Evolutionary conservation across 2,113 vertebrate genomes (phyloP), one percentile per base, ranked within the genome.

Genomic region (Sapajus apella): DNA sequence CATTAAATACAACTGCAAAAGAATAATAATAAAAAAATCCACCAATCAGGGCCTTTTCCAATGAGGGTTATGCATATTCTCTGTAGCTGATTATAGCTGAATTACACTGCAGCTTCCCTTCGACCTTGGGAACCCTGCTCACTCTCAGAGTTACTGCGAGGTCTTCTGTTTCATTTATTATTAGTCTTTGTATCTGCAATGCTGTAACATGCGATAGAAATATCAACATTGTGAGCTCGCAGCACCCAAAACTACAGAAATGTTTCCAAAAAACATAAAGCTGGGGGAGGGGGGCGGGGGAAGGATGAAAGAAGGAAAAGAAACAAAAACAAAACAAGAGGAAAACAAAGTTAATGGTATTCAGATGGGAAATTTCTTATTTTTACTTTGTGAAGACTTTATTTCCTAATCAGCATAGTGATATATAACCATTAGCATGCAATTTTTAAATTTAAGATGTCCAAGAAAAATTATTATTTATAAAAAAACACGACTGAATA

Each of bases 101-200:
- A 94, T 98, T 98, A 94, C 45, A n/a, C 87, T 91, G 98, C 98
- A 96, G 87, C 95, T 98, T 96, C 76, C 88, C 95, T 96, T 98
- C 77, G 97, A 99, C 98, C 98, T 99, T 99, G 98, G 98, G 95
- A 97, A 95, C 96, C 61, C 86, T 73, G 96, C 95, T 98, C 80
- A 40, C 70, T 93, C 68, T 1, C 27, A 83, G 75, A 97, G 92
- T 91, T 96, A 92, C 92, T 82, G 89, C 27, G 80, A 98, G 92
- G 88, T 96, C 96, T 98, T 98, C 97, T 97, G 94, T 97, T 98
- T 97, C 97, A 91, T 91, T 96, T 98, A 95, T 96, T 96, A n/a
- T 97, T 96, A 97, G 91, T 77, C 91, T 97, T 9, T 90, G 85
- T 32, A 97, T 96, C 98, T 98, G 98, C 98, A 98, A 64, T 98